phyloP scores from a whole-genome alignment of 2,888 invertebrate species.

The Andricus curvator region DNA sequence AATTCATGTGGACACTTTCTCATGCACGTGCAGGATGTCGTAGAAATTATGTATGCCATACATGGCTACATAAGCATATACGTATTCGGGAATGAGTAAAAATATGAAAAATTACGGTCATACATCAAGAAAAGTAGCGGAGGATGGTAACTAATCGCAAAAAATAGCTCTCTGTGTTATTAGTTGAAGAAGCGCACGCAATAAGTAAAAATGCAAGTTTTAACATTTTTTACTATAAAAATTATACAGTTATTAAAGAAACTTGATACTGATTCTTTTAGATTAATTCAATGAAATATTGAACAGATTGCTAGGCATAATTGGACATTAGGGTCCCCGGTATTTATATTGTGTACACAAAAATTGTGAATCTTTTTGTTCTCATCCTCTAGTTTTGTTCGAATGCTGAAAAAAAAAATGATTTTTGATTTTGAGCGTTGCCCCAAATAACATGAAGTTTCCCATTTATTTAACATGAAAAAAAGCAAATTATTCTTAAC shows the following conservation, averaged over 20 bases:
- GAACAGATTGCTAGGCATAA: too few relatives aligned
- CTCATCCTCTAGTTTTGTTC: too few relatives aligned
- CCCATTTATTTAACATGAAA: too few relatives aligned
- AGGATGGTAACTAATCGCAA: not conserved
- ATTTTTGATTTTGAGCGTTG: too few relatives aligned
- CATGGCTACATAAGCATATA: not conserved
- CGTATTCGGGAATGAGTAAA: not conserved
- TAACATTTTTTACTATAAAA: not conserved
- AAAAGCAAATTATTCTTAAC: too few relatives aligned
- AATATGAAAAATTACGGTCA: not conserved
- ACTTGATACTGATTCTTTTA: too few relatives aligned
- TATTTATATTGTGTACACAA: too few relatives aligned
- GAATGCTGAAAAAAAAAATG: too few relatives aligned
- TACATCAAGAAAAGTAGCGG: not conserved
- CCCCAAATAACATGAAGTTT: too few relatives aligned
- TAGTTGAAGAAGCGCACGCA: not conserved
- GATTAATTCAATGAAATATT: too few relatives aligned
- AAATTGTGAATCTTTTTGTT: too few relatives aligned
- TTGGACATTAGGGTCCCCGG: too few relatives aligned
- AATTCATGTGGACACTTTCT: constrained; percentile 7
- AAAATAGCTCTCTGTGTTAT: not conserved
- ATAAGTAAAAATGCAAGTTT: not conserved
- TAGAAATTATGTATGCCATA: constrained; percentile 18
- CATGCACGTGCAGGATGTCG: constrained; percentile 17
- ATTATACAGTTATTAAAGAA: not conserved